These are phyloP conservation scores for Pseudomyrmex pallidus DNA, from an alignment of 1,140 invertebrate species.

Conservation along the genomic window DNA sequence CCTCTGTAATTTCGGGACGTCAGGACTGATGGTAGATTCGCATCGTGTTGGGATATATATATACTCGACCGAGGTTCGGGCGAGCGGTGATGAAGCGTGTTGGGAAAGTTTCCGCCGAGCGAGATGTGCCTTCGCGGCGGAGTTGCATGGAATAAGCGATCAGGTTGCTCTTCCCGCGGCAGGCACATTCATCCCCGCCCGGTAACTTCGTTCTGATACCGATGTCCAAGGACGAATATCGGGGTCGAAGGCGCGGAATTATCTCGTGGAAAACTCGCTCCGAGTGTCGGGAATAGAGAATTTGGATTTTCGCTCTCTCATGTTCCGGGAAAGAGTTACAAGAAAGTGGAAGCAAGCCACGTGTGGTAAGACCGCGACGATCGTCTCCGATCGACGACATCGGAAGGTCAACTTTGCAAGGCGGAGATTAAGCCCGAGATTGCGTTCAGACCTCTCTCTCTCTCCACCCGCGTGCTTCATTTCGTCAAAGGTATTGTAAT, in stretches of 20 bases:
- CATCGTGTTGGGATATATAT: constrained; percentile 15
- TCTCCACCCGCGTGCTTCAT: constrained; percentile 25
- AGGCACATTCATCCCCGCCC: constrained; percentile 37
- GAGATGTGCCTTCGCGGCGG: constrained; percentile 59
- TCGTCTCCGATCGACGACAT: constrained; percentile 20
- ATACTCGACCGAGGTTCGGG: constrained; percentile 71
- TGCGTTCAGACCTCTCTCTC: constrained; percentile 2
- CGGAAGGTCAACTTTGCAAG: constrained; percentile 37
- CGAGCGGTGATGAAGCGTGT: constrained; percentile 78
- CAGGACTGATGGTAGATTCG: constrained; percentile 9
- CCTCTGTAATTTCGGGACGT: constrained; percentile 55
- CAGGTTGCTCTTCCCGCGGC: constrained; percentile 50
- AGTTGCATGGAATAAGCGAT: constrained; percentile 75
- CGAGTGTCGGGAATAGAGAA: not conserved
- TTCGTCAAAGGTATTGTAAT: constrained; percentile 55
- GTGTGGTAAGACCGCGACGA: not conserved
- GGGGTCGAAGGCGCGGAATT: constrained; percentile 36
- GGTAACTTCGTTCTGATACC: constrained; percentile 60
- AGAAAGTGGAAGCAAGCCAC: constrained; percentile 2
- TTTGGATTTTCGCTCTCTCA: not conserved
- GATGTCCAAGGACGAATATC: constrained; percentile 54
- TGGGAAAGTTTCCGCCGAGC: constrained; percentile 70
- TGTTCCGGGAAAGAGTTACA: not conserved
- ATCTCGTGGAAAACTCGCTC: constrained; percentile 28
- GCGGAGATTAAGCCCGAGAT: constrained; percentile 54